These are phyloP conservation scores for Stenolophus ochropezus DNA, from an alignment of 2,888 invertebrate species.

Conservation along the genomic window DNA sequence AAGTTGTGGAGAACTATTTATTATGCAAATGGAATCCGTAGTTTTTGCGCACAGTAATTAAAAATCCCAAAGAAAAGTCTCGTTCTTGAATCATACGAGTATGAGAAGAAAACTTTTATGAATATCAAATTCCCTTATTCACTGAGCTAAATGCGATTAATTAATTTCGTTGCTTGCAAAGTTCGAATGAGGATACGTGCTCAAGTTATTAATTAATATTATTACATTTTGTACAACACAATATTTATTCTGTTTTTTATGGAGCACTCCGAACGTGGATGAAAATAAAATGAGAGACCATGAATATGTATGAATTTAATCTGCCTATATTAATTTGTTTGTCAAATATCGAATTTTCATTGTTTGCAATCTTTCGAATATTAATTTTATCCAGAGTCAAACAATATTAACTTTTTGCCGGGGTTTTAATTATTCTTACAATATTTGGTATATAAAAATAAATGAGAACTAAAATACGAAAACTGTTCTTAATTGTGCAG, in stretches of 20 bases:
- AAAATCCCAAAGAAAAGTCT: conserved; percentile 36
- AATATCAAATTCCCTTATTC: conserved; percentile 43
- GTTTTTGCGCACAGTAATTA: conserved; percentile 37
- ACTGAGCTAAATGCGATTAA: conserved; percentile 8
- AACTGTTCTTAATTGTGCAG: background rate
- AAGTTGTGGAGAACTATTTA: conserved; percentile 43
- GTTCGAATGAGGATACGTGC: conserved; percentile 1
- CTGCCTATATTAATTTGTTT: conserved; percentile 26
- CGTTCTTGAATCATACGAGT: conserved; percentile 36
- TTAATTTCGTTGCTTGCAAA: conserved; percentile 19
- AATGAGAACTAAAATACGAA: background rate
- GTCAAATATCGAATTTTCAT: conserved; percentile 35
- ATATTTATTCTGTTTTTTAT: conserved; percentile 28
- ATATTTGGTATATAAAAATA: background rate
- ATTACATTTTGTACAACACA: background rate
- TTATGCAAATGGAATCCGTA: conserved; percentile 43
- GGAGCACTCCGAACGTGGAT: background rate
- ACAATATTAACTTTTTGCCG: conserved; percentile 23
- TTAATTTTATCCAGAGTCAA: conserved; percentile 11
- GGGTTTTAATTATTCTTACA: background rate
- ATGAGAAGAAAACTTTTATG: conserved; percentile 48
- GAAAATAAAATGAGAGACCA: conserved; percentile 19
- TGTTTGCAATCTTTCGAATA: conserved; percentile 34
- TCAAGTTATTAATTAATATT: background rate
- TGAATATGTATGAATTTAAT: conserved; percentile 36